A percentile compares a stretch with the other conserved stretches of the same genome.
Evolutionary conservation across 2,113 vertebrate genomes (phyloP).

Genomic region (Picathartes gymnocephalus): DNA sequence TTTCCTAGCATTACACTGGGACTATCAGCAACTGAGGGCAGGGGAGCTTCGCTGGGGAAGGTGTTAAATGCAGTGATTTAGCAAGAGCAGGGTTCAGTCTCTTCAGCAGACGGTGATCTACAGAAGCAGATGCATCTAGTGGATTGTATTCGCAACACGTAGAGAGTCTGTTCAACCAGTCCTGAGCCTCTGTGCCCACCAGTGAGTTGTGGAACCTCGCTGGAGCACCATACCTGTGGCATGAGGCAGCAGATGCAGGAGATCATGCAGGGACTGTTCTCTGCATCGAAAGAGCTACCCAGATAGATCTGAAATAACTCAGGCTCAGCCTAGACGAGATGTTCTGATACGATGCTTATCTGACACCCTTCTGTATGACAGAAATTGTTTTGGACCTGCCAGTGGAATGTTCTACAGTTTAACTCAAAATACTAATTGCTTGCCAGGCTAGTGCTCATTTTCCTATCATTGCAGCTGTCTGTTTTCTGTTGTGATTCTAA

Average conservation of each 20-base stretch:
- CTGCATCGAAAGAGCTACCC: neutral
- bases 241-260: neutral
- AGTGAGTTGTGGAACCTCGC: neutral
- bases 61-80: neutral
- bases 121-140: neutral
- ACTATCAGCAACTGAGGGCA: neutral
- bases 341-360: neutral
- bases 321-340: neutral
- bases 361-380: neutral
- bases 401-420: neutral
- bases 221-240: accelerated
- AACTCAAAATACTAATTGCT: slow-evolving; percentile 5
- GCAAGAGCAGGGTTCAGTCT: neutral
- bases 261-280: neutral
- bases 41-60: neutral
- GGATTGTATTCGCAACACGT: neutral
- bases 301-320: neutral
- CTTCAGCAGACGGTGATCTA: neutral
- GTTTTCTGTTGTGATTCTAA: slow-evolving; percentile 5
- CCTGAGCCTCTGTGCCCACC: neutral
- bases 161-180: neutral
- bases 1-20: neutral
- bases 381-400: neutral
- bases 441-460: neutral
- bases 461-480: neutral